Evolutionary conservation across 2,888 invertebrate species (phyloP).

Genomic region (Machimus atricapillus): DNA sequence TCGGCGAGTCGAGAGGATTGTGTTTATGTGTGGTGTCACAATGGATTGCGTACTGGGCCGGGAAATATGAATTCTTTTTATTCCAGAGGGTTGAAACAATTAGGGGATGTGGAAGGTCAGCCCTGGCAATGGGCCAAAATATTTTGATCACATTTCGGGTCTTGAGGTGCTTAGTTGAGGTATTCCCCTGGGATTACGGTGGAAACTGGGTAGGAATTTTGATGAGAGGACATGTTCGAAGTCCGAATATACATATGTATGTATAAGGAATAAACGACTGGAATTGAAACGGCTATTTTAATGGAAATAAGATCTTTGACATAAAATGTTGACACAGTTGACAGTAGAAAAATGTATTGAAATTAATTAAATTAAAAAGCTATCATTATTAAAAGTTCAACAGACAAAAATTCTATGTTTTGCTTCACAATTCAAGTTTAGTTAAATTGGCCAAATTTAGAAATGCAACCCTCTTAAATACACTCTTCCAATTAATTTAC

Average conservation of each 20-base stretch:
- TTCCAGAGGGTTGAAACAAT: slow-evolving; percentile 23
- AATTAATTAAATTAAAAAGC: no score
- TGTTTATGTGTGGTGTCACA: not conserved
- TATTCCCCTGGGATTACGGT: not conserved
- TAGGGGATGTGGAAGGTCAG: not conserved
- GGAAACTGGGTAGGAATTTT: not conserved
- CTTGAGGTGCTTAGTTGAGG: not conserved
- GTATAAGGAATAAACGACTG: not conserved
- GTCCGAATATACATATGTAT: not conserved
- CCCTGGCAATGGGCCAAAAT: slow-evolving; percentile 7
- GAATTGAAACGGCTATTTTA: not conserved
- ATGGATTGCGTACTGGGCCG: slow-evolving; percentile 7
- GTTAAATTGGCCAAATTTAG: not conserved
- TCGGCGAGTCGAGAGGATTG: not conserved
- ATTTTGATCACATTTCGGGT: slow-evolving; percentile 20
- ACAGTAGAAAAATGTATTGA: no score
- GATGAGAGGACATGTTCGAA: not conserved
- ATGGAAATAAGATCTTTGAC: not conserved
- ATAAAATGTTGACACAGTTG: not conserved
- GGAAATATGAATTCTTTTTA: slow-evolving; percentile 9
- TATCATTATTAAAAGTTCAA: no score
- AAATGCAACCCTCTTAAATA: not conserved
- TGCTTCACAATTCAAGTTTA: no score
- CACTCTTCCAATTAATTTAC: not conserved
- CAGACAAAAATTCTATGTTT: no score